Evolutionary conservation across 2,888 invertebrate genomes (phyloP), one percentile per base, ranked within the genome.

Genomic region (Pilophorus perplexus): DNA sequence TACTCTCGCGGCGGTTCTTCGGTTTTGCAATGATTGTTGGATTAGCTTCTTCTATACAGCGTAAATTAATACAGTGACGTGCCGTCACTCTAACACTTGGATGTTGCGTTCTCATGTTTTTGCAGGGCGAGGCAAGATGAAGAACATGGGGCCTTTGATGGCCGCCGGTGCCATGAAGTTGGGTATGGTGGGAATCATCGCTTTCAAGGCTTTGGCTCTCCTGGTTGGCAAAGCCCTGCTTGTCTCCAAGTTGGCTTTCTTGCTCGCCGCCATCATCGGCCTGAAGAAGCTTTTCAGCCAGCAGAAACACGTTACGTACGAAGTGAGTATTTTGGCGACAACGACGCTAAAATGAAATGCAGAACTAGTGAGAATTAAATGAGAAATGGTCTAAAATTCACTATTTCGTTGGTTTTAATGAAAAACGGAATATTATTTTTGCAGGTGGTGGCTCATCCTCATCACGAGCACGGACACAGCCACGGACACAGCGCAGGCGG

Each of bases 161-260:
- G 89, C 88, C 0, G 85, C 89, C 12, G 87, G 86, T 42, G 87
- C 87, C 3, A 82, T 90, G 79, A 92, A 92, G 77, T 83, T 89
- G 66, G 91, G 89, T 74, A 81, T 91, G 55, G 82, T 91, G 23
- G 90, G 88, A 60, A 89, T 89, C 48, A 75, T 92, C 57, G 85
- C 90, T 27, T 87, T 91, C 77, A 91, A 91, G 75, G 90, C 86
- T 16, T 79, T 92, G 2, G 87, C 88, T 14, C 80, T 91, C 3
- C 82, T 91, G 71, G 90, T 91, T 28, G 90, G 90, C 74, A 91
- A 92, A 79, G 91, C 91, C 23, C 81, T 92, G 3, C 82, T 92
- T 42, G 85, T 91, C 69, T 89, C 89, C 72, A 92, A 92, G 82
- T 85, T 91, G 60, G 91, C 91, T 2, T 80, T 92, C 8, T 82